Evolutionary conservation across 2,113 vertebrate species (phyloP).

Genomic region (Phylloscopus whistleri): DNA sequence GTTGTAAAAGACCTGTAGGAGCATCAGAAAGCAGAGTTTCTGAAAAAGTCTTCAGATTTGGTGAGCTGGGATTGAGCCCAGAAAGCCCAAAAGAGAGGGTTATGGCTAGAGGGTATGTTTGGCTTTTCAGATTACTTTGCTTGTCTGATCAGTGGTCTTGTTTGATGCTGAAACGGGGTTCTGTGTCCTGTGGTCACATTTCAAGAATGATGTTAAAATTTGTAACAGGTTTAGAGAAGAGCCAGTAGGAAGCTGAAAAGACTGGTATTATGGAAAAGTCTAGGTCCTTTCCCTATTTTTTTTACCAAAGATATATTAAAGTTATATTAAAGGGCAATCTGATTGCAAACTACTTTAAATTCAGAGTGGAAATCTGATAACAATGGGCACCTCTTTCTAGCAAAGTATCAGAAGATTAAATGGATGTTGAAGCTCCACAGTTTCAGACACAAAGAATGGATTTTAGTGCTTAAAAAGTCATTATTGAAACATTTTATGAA

Average conservation of each 20-base stretch:
- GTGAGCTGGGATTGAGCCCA: background rate
- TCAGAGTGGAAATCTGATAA: slow-evolving; percentile 21
- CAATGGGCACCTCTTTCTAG: background rate
- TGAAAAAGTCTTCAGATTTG: background rate
- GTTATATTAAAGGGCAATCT: background rate
- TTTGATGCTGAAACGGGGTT: background rate
- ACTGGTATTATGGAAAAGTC: background rate
- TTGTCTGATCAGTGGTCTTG: background rate
- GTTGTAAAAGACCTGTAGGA: background rate
- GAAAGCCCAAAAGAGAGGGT: background rate
- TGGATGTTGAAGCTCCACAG: background rate
- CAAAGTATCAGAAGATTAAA: background rate
- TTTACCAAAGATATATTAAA: background rate
- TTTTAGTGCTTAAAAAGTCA: background rate
- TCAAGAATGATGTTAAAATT: background rate
- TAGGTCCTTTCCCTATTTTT: background rate
- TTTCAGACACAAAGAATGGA: background rate
- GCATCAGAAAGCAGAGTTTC: background rate
- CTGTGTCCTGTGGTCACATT: background rate
- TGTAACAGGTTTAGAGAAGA: background rate
- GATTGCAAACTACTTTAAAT: background rate
- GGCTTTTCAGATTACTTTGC: background rate
- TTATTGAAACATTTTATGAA: background rate
- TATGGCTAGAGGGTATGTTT: background rate
- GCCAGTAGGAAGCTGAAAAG: background rate